These are phyloP conservation scores for Pterostichus niger DNA, from an alignment of 2,888 invertebrate species.

Conservation along the genomic window DNA sequence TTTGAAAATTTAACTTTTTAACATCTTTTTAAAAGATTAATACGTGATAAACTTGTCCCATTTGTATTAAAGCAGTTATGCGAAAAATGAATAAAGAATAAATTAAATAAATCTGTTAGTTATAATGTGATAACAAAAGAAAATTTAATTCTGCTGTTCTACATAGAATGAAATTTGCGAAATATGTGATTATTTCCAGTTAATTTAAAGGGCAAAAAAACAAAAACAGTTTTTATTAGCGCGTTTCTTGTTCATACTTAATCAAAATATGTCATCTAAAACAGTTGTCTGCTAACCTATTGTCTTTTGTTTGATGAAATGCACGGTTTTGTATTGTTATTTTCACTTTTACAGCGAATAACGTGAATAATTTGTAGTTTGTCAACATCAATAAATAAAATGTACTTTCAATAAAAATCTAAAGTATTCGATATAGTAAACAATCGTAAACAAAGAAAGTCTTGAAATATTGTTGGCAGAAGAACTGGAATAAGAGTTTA, in stretches of 20 bases:
- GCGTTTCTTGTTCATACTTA: constrained; percentile 15
- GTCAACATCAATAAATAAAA: constrained; percentile 21
- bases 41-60: too few species aligned
- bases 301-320: constrained; percentile 22
- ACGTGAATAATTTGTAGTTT: not conserved
- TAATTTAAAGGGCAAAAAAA: constrained; percentile 24
- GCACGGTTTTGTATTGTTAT: constrained; percentile 7
- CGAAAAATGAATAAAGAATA: not conserved
- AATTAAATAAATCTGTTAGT: not conserved
- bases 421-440: constrained; percentile 23
- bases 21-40: too few species aligned
- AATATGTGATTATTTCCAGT: constrained; percentile 28
- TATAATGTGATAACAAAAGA: constrained; percentile 1
- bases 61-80: too few species aligned
- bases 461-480: constrained; percentile 24
- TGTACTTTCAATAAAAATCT: constrained; percentile 1
- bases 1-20: too few species aligned
- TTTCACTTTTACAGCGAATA: constrained; percentile 11
- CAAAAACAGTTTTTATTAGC: constrained; percentile 14
- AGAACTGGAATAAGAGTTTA: constrained; percentile 9
- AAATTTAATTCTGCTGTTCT: not conserved
- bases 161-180: constrained; percentile 1
- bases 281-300: constrained; percentile 20
- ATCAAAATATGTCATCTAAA: constrained; percentile 41
- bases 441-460: constrained; percentile 33